Evolutionary conservation across 2,113 vertebrate species (phyloP), one percentile per base, ranked within the genome.

Genomic region (Semnornis frantzii): DNA sequence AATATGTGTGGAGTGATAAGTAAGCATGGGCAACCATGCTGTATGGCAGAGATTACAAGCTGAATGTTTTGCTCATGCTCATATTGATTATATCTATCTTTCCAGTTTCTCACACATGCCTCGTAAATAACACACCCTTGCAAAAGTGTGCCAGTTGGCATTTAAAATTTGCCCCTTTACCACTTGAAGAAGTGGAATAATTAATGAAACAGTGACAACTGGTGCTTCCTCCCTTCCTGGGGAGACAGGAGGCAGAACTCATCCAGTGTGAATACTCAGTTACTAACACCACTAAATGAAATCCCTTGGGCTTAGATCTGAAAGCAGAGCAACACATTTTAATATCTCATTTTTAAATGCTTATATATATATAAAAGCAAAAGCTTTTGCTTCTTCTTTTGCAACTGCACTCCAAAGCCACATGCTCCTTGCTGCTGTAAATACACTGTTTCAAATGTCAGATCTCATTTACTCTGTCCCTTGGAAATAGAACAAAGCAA

Each of bases 81-180:
- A n/a, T 88, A 69, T 42, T 91, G 82, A 88, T 75, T 86, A 59
- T 27, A 91, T 69, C 54, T 90, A 71, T 91, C 87, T 93, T 85
- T 87, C 65, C 72, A 89, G 79, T 87, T 91, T 93, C 69, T 93
- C 73, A 65, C 20, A 91, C 1, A 1, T 1, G 0, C n/a, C 34
- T 94, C 82, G 86, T 94, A 90, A 95, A 88, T 95, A 88, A 93
- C 54, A 91, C 8, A 87, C 30, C 31, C 34, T 60, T 78, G 66
- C 62, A 92, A 90, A 85, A 85, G 50, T 50, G 50, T 75, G 77
- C 70, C 82, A 91, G 73, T 1, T 59, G 85, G 62, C 82, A 86
- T 88, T 78, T 81, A 90, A 72, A 94, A 52, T 89, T 89, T 86
- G 16, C 86, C 65, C 65, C 42, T 65, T 85, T 71, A 65, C 58